phyloP scores from a whole-genome alignment of 1,140 invertebrate genomes.

The Megathymus violae region DNA sequence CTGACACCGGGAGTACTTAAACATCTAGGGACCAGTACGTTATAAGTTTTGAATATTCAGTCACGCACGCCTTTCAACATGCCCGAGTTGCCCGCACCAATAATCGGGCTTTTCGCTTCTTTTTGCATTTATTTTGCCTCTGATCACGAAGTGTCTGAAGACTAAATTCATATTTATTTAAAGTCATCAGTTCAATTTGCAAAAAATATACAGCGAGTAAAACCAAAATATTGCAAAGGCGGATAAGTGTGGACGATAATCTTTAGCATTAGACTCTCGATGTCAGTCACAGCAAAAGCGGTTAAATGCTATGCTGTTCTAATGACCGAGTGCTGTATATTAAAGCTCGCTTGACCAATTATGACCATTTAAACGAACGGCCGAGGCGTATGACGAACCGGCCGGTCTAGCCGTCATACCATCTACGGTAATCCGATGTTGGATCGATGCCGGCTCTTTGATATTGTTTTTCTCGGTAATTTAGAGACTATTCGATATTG shows the following conservation, averaged over 20 bases:
- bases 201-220: constrained; percentile 16
- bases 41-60: constrained; percentile 73
- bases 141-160: constrained; percentile 32
- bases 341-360: constrained; percentile 69
- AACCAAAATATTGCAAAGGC: constrained; percentile 20
- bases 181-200: constrained; percentile 1
- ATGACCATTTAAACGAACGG: constrained; percentile 76
- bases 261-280: constrained; percentile 26
- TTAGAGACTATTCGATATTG: constrained; percentile 61
- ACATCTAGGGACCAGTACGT: constrained; percentile 64
- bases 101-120: constrained; percentile 39
- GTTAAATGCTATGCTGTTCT: constrained; percentile 54
- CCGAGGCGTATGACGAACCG: constrained; percentile 62
- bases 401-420: constrained; percentile 65
- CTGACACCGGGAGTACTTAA: constrained; percentile 68
- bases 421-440: constrained; percentile 74
- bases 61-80: constrained; percentile 69
- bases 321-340: constrained; percentile 67
- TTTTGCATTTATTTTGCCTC: constrained; percentile 50
- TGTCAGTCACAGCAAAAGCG: constrained; percentile 46
- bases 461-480: constrained; percentile 73
- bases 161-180: constrained; percentile 18
- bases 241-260: constrained; percentile 17
- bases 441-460: constrained; percentile 64
- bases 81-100: constrained; percentile 28